Conservation (phyloP, 2,888 invertebrate species). For the Latrodectus hesperus region DNA sequence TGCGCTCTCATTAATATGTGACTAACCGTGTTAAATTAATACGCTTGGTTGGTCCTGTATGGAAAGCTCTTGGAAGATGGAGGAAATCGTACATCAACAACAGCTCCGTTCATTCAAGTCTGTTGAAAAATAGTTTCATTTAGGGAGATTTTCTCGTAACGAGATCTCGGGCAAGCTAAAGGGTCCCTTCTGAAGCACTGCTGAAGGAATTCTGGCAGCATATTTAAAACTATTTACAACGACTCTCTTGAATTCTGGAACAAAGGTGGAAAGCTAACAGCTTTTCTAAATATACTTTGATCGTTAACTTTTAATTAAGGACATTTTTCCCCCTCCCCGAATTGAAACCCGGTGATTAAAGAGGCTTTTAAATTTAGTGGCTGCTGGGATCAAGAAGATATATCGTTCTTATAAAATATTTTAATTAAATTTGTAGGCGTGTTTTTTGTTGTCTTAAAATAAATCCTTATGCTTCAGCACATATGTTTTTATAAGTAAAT, state of each 20-base stretch:
- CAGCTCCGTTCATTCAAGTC: not conserved
- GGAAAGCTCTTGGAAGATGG: conserved; percentile 4
- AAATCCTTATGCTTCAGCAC: too few relatives aligned
- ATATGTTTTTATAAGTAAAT: too few relatives aligned
- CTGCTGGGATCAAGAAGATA: not conserved
- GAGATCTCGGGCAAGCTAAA: not conserved
- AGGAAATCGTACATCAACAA: conserved; percentile 29
- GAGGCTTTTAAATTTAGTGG: not conserved
- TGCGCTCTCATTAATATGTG: conserved; percentile 36
- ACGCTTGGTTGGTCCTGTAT: conserved; percentile 22
- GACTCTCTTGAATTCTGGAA: not conserved
- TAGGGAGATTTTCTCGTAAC: not conserved
- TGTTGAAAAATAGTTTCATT: conserved; percentile 18
- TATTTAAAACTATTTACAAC: conserved; percentile 17
- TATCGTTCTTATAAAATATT: conserved; percentile 1
- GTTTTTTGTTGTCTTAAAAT: not conserved
- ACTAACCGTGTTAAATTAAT: conserved; percentile 33
- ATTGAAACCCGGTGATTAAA: not conserved
- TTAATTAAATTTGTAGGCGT: not conserved
- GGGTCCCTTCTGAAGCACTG: not conserved
- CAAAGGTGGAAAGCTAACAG: not conserved
- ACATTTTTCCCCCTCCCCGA: not conserved
- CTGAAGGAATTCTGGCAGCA: not conserved
- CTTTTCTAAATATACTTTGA: conserved; percentile 34
- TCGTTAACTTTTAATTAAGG: conserved; percentile 22